Conservation (phyloP, 2,888 invertebrate genomes). For the Notodonta dromedarius region DNA sequence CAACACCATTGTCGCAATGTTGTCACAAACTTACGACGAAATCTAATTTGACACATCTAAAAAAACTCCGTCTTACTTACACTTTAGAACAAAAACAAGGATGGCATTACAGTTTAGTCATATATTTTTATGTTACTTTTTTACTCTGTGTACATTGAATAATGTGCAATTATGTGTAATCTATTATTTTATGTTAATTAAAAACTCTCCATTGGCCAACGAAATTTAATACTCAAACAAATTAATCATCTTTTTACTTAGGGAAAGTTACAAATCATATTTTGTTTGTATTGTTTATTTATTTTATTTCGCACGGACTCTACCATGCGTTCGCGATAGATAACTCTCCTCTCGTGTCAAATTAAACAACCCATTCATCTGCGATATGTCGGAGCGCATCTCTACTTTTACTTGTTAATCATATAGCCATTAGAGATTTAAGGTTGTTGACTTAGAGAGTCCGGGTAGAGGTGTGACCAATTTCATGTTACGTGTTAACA, state of each 20-base stretch:
- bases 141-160: no score
- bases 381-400: constrained; percentile 6
- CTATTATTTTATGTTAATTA: no score
- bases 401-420: constrained; percentile 7
- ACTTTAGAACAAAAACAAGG: no score
- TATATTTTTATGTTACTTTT: no score
- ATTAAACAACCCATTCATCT: constrained; percentile 54
- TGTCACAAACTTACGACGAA: no score
- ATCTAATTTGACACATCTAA: no score
- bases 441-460: constrained; percentile 3
- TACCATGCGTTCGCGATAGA: constrained; percentile 14
- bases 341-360: constrained; percentile 47
- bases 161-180: no score
- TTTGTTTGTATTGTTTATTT: constrained; percentile 50
- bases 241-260: constrained; percentile 1
- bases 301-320: constrained; percentile 54
- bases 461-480: neutral
- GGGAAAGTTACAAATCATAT: constrained; percentile 43
- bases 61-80: no score
- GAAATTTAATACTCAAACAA: neutral
- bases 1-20: no score
- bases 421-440: constrained; percentile 6
- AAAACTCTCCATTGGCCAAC: no score
- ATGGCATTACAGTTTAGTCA: no score
- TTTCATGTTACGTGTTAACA: neutral